phyloP scores from a whole-genome alignment of 2,113 vertebrate species.

The Canis aureus region DNA sequence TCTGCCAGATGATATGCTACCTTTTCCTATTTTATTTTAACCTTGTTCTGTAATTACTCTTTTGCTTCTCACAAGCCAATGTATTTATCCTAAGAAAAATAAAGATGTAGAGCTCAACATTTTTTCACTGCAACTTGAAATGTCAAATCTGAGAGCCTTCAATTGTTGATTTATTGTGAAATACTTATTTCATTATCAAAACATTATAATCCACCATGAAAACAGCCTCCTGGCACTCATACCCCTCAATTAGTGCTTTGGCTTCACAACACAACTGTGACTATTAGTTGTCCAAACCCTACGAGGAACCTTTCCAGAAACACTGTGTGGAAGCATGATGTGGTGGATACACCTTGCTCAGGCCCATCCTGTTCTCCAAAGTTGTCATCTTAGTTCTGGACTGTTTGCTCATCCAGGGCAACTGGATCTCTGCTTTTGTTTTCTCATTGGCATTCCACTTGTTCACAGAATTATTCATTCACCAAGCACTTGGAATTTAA shows the following conservation, averaged over 20 bases:
- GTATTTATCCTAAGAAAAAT: not conserved
- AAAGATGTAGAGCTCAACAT: not conserved
- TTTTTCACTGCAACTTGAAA: conserved; percentile 22
- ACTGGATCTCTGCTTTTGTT: not conserved
- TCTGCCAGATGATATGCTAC: not conserved
- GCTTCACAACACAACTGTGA: not conserved
- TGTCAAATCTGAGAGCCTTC: not conserved
- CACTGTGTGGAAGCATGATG: not conserved
- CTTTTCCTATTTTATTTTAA: not conserved
- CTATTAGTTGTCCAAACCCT: not conserved
- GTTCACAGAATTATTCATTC: not conserved
- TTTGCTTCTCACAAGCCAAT: not conserved
- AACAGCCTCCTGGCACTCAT: not conserved
- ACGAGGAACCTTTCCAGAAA: not conserved
- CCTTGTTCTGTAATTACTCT: not conserved
- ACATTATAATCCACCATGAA: conserved; percentile 43
- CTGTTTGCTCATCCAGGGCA: not conserved
- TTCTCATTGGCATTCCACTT: not conserved
- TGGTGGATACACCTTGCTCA: not conserved
- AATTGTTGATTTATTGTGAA: conserved; percentile 46
- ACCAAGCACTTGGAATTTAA: conserved; percentile 8
- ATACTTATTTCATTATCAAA: conserved; percentile 53
- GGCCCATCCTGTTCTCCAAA: not conserved
- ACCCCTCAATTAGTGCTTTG: not conserved
- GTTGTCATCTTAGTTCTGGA: not conserved